Conservation (phyloP, 2,797 vertebrate genomes). For the Gymnopithys bicolor region DNA sequence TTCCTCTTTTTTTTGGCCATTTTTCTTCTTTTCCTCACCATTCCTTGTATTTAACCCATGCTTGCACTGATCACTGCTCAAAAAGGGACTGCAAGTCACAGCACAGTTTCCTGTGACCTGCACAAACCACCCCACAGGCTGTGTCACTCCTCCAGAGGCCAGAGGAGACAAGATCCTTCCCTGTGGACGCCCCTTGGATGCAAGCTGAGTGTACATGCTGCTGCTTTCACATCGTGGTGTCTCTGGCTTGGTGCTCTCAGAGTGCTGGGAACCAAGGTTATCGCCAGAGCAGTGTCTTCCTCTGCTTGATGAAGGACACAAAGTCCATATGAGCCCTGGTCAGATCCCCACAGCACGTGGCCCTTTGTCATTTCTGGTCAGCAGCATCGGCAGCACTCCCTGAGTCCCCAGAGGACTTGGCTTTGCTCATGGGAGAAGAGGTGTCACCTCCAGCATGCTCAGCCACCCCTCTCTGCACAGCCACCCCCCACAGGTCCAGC, state of each 20-base stretch:
- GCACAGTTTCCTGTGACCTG: not conserved
- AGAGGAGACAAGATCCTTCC: not conserved
- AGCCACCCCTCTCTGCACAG: rapidly evolving
- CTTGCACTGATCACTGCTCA: not conserved
- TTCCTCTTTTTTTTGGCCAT: not conserved
- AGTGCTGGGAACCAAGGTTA: not conserved
- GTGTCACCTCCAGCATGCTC: not conserved
- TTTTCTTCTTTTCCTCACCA: not conserved
- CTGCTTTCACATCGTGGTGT: rapidly evolving
- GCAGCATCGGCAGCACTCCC: rapidly evolving
- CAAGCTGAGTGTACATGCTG: rapidly evolving
- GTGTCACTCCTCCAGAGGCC: not conserved
- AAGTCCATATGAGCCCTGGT: not conserved
- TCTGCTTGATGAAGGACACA: not conserved
- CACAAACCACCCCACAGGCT: no score
- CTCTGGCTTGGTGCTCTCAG: not conserved
- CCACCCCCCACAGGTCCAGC: not conserved
- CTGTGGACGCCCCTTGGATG: not conserved
- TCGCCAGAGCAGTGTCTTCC: not conserved
- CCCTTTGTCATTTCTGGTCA: not conserved
- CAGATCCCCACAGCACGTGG: rapidly evolving
- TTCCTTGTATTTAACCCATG: not conserved
- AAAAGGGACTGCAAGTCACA: rapidly evolving
- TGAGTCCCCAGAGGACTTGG: rapidly evolving
- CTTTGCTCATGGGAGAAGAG: rapidly evolving